These are phyloP conservation scores for Pitta sordida DNA, from an alignment of 2,113 vertebrate species.

Conservation along the genomic window DNA sequence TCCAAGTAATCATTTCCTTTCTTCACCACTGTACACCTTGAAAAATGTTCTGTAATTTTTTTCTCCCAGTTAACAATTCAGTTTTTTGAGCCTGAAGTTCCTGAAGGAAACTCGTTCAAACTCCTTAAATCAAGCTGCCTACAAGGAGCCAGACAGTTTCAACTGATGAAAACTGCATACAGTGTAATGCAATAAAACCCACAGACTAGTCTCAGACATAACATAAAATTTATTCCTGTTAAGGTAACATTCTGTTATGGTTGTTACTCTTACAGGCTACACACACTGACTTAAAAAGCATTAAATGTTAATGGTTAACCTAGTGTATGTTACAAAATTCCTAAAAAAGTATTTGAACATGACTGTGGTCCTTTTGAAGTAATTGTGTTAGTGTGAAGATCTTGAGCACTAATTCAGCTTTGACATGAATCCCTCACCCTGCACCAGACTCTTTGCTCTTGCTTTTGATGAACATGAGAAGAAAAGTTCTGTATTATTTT, in stretches of 20 bases:
- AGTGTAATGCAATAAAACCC: slow-evolving; percentile 14
- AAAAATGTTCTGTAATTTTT: slow-evolving; percentile 40
- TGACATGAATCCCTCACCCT: not conserved
- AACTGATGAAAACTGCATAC: slow-evolving; percentile 15
- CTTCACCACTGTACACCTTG: slow-evolving; percentile 33
- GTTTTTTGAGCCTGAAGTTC: slow-evolving; percentile 24
- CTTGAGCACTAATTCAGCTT: not conserved
- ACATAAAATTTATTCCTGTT: not conserved
- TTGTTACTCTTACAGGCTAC: not conserved
- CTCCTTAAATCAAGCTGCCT: slow-evolving; percentile 30
- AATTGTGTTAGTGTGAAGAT: not conserved
- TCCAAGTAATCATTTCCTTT: slow-evolving; percentile 55
- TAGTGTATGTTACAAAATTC: not conserved
- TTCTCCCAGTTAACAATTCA: slow-evolving; percentile 31
- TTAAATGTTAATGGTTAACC: not conserved
- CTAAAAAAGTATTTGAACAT: not conserved
- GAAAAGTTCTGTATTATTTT: not conserved
- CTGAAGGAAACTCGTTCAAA: slow-evolving; percentile 26
- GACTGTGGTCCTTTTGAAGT: not conserved
- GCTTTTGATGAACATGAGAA: not conserved
- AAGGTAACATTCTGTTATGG: not conserved
- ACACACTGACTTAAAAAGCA: not conserved
- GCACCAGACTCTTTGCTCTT: not conserved
- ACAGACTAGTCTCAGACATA: not conserved
- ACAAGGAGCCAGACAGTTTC: not conserved